These are phyloP conservation scores for Eristalis pertinax DNA, from an alignment of 2,888 invertebrate genomes.

Conservation along the genomic window DNA sequence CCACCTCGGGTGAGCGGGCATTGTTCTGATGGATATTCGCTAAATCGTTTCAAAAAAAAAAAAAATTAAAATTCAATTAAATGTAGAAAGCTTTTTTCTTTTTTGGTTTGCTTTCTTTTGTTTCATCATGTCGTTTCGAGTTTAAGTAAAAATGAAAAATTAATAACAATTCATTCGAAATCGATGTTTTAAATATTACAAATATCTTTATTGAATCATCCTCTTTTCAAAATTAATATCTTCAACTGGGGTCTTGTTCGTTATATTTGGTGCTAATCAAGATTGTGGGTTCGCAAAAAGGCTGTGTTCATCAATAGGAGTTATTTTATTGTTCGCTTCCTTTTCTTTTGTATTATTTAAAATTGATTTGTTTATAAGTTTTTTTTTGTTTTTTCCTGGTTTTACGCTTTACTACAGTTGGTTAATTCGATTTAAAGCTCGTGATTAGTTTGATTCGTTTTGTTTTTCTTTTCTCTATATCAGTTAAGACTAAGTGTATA, in stretches of 20 bases:
- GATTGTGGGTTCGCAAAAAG: conserved; percentile 44
- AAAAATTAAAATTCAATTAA: too few relatives aligned
- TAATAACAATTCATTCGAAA: conserved; percentile 60
- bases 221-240: conserved; percentile 32
- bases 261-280: conserved; percentile 68
- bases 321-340: conserved; percentile 5
- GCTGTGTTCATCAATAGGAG: conserved; percentile 33
- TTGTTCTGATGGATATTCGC: conserved; percentile 32
- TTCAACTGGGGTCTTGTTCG: conserved; percentile 48
- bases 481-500: conserved; percentile 5
- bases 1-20: neutral
- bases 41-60: conserved; percentile 32
- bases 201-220: conserved; percentile 37
- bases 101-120: too few relatives aligned
- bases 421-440: conserved; percentile 68
- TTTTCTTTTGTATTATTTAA: conserved; percentile 38
- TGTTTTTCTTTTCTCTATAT: conserved; percentile 18
- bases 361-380: conserved; percentile 1
- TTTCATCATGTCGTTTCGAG: conserved; percentile 50
- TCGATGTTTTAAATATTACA: conserved; percentile 41
- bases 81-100: conserved; percentile 13
- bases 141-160: conserved; percentile 17
- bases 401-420: conserved; percentile 51
- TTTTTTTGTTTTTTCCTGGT: neutral
- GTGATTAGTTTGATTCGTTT: conserved; percentile 51